phyloP scores from a whole-genome alignment of 2,888 invertebrate species.

The Ptilodon capucinus region DNA sequence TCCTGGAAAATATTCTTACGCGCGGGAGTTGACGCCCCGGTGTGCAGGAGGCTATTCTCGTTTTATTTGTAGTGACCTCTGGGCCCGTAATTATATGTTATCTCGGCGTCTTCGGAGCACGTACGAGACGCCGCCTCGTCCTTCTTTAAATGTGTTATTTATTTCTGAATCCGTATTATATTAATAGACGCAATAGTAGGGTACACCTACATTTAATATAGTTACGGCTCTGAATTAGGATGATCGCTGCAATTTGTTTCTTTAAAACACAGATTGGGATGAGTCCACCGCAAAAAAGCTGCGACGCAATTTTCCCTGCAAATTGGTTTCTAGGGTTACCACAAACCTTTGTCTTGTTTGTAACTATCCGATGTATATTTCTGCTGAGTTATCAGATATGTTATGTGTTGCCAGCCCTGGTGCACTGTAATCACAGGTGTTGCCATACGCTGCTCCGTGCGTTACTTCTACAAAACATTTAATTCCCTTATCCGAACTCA shows the following conservation, averaged over 20 bases:
- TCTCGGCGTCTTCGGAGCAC: slow-evolving; percentile 52
- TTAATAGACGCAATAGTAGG: slow-evolving; percentile 72
- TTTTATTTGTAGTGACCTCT: slow-evolving; percentile 80
- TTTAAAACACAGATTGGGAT: slow-evolving; percentile 20
- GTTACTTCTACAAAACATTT: slow-evolving; percentile 67
- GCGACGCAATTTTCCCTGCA: slow-evolving; percentile 53
- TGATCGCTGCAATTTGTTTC: slow-evolving; percentile 71
- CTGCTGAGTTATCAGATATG: too few relatives aligned
- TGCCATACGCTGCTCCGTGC: slow-evolving; percentile 60
- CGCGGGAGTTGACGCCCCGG: too few relatives aligned
- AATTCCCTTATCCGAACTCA: slow-evolving; percentile 54
- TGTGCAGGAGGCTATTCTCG: too few relatives aligned
- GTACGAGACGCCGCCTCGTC: slow-evolving; percentile 61
- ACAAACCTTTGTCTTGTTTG: slow-evolving; percentile 8
- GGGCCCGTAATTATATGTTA: slow-evolving; percentile 73
- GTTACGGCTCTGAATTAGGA: slow-evolving; percentile 70
- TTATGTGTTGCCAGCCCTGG: slow-evolving; percentile 53
- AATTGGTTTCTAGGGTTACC: slow-evolving; percentile 48
- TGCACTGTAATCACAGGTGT: slow-evolving; percentile 57
- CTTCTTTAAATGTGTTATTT: slow-evolving; percentile 78
- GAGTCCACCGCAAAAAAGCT: slow-evolving; percentile 47
- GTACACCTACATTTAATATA: slow-evolving; percentile 80
- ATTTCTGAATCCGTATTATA: slow-evolving; percentile 77
- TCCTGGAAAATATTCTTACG: too few relatives aligned
- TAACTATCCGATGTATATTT: background rate